These are phyloP conservation scores for Araneus ventricosus DNA, from an alignment of 1,140 invertebrate species.

Conservation along the genomic window DNA sequence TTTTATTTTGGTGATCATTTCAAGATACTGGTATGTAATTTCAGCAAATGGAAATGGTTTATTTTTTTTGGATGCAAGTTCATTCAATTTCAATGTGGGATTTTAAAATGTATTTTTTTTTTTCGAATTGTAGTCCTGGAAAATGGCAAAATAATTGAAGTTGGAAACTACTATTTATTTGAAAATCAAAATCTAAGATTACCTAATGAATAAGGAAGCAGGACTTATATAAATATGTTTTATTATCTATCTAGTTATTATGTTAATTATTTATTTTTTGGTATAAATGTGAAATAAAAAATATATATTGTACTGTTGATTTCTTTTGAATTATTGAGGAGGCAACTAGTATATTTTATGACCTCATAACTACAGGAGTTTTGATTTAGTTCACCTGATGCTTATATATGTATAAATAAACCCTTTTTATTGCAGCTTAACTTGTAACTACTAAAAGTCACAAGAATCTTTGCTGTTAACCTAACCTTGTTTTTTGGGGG, in stretches of 20 bases:
- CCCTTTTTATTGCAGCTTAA: no score
- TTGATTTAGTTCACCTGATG: no score
- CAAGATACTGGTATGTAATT: no score
- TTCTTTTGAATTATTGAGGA: background rate
- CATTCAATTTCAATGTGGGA: background rate
- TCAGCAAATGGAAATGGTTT: no score
- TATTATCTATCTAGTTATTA: background rate
- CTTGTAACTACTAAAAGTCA: no score
- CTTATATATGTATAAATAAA: rapidly evolving
- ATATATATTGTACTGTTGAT: background rate
- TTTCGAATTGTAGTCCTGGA: conserved; percentile 76
- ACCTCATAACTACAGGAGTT: no score
- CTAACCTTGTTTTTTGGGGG: no score
- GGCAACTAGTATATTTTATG: no score
- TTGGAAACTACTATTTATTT: conserved; percentile 78
- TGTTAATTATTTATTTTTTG: background rate
- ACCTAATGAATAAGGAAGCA: conserved; percentile 76
- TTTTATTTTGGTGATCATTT: no score
- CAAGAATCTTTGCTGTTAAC: no score
- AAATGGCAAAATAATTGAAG: conserved; percentile 77
- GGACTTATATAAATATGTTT: conserved; percentile 32
- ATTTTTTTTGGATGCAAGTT: no score
- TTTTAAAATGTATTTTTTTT: background rate
- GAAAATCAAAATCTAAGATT: conserved; percentile 64
- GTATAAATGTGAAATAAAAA: background rate